Evolutionary conservation across 2,797 vertebrate genomes (phyloP).

Genomic region (Liparis tanakae): DNA sequence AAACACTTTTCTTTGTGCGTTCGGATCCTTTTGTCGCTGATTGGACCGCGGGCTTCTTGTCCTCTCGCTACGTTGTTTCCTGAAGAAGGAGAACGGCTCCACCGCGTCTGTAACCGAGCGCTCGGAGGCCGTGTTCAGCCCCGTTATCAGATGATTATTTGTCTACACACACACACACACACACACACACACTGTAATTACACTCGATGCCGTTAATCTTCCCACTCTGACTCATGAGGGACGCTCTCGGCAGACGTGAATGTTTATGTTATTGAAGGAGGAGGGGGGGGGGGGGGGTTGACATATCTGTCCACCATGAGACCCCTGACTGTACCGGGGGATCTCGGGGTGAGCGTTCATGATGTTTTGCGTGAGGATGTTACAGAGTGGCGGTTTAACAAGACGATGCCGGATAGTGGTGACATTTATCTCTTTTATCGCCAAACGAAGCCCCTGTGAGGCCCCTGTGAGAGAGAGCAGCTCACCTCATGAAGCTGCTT

Average conservation of each 20-base stretch:
- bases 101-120: constrained; percentile 46
- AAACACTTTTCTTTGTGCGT: constrained; percentile 24
- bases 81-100: constrained; percentile 10
- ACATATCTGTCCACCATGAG: constrained; percentile 8
- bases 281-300: neutral
- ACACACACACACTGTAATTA: constrained; percentile 66
- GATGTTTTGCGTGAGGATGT: constrained; percentile 15
- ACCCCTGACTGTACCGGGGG: constrained; percentile 11
- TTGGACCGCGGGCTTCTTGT: constrained; percentile 5
- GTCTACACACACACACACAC: constrained; percentile 37
- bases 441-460: neutral
- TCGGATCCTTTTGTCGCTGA: constrained; percentile 36
- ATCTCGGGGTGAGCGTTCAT: neutral
- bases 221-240: constrained; percentile 57
- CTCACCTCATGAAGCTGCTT: neutral
- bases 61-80: constrained; percentile 22
- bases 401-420: neutral
- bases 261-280: constrained; percentile 12
- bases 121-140: constrained; percentile 53
- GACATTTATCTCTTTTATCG: neutral
- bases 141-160: constrained; percentile 70
- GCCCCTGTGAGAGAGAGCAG: neutral
- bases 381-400: neutral
- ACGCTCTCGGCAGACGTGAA: constrained; percentile 18
- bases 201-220: constrained; percentile 46